Percentiles rank a stretch among this genome's conserved stretches.
Evolutionary conservation across 2,888 invertebrate species (phyloP).

Genomic region (Platynereis dumerilii): DNA sequence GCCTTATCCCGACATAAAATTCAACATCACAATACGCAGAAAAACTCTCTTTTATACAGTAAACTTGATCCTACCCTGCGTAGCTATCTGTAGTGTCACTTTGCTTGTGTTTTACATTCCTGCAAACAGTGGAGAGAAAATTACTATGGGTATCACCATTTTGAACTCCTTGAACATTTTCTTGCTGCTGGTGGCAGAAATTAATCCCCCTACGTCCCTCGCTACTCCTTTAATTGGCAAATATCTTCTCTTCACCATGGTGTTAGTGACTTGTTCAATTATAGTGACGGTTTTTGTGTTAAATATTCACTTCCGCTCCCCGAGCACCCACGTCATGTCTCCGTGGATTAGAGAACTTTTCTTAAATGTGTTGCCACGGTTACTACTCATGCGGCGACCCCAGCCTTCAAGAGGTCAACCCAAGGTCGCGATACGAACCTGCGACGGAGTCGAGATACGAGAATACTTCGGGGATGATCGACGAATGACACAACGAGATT

Average conservation of each 20-base stretch:
- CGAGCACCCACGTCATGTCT: slow-evolving; percentile 97
- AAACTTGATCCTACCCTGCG: slow-evolving; percentile 94
- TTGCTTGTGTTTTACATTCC: slow-evolving; percentile 97
- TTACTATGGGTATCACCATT: slow-evolving; percentile 94
- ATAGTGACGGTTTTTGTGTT: slow-evolving; percentile 96
- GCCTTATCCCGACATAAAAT: slow-evolving; percentile 65
- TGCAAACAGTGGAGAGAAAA: slow-evolving; percentile 97
- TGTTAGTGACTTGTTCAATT: slow-evolving; percentile 93
- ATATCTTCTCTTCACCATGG: slow-evolving; percentile 97
- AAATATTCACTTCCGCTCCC: slow-evolving; percentile 96
- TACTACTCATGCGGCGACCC: slow-evolving; percentile 90
- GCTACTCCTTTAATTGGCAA: slow-evolving; percentile 95
- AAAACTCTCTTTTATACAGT: slow-evolving; percentile 92
- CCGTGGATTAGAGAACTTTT: slow-evolving; percentile 96
- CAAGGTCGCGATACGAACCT: slow-evolving; percentile 36
- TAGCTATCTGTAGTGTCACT: slow-evolving; percentile 94
- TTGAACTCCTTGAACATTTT: slow-evolving; percentile 99
- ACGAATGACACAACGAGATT: slow-evolving; percentile 7
- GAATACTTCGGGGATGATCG: slow-evolving; percentile 26
- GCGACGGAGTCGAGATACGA: slow-evolving; percentile 35
- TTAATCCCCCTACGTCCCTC: slow-evolving; percentile 96
- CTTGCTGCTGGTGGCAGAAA: slow-evolving; percentile 96
- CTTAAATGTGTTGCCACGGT: slow-evolving; percentile 90
- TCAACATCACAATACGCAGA: slow-evolving; percentile 63
- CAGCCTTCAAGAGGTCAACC: slow-evolving; percentile 26